Conservation (phyloP, 2,797 vertebrate genomes). For the Argentina silus region DNA sequence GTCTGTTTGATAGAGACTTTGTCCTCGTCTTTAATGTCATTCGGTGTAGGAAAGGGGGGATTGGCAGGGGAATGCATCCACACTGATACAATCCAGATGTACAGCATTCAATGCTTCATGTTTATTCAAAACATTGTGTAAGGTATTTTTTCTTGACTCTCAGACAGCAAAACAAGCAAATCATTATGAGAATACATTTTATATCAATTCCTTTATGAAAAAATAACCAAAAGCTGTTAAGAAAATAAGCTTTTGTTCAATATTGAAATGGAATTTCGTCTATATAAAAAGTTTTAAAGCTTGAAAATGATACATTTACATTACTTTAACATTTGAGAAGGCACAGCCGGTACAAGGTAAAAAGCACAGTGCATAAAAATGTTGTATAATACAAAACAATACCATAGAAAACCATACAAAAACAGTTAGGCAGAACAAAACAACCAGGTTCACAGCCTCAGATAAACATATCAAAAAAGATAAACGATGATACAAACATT, state of each 20-base stretch:
- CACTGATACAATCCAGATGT: neutral
- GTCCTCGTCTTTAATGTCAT: conserved; percentile 44
- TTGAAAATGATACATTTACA: conserved; percentile 89
- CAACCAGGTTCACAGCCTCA: conserved; percentile 86
- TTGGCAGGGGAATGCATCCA: conserved; percentile 7
- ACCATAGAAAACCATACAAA: conserved; percentile 57
- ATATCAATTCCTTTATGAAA: conserved; percentile 79
- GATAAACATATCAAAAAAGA: conserved; percentile 52
- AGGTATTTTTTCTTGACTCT: conserved; percentile 76
- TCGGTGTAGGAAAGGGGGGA: neutral
- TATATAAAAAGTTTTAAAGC: conserved; percentile 79
- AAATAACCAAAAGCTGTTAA: conserved; percentile 77
- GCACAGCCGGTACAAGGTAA: conserved; percentile 90
- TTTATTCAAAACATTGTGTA: conserved; percentile 77
- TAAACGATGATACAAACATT: conserved; percentile 36
- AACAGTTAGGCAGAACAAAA: conserved; percentile 41
- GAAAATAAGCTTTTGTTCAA: conserved; percentile 76
- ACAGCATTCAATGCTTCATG: conserved; percentile 69
- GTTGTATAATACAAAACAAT: conserved; percentile 65
- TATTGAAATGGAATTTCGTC: conserved; percentile 79
- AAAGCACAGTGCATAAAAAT: conserved; percentile 85
- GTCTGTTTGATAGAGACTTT: conserved; percentile 78
- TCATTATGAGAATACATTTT: conserved; percentile 80
- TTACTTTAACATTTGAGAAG: conserved; percentile 87
- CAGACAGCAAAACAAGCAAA: conserved; percentile 84